Evolutionary conservation across 2,888 invertebrate species (phyloP).

Genomic region (Selenia dentaria): DNA sequence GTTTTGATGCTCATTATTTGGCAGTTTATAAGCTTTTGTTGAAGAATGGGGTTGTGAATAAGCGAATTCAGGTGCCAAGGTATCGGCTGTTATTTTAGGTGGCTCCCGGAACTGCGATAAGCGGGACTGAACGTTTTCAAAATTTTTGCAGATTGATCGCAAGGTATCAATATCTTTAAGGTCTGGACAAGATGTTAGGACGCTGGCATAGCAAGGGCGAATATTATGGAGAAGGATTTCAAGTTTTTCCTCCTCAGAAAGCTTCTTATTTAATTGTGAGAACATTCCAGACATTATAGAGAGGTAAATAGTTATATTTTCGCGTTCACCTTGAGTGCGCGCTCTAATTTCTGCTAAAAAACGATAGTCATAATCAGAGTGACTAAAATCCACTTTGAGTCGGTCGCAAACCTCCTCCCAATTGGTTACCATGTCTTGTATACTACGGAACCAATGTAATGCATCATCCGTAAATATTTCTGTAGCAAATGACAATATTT

Average conservation of each 20-base stretch:
- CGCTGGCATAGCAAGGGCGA: constrained; percentile 28
- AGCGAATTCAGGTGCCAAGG: too few species aligned
- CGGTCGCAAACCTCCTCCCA: background rate
- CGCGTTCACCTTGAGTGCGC: constrained; percentile 31
- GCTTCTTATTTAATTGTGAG: constrained; percentile 18
- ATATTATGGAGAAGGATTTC: constrained; percentile 36
- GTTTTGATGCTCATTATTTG: too few species aligned
- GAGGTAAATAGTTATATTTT: constrained; percentile 33
- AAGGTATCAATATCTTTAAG: constrained; percentile 10
- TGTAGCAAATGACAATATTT: constrained; percentile 5
- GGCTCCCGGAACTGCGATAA: too few species aligned
- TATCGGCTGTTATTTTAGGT: too few species aligned
- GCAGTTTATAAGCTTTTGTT: too few species aligned
- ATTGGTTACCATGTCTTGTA: background rate
- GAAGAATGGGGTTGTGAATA: too few species aligned
- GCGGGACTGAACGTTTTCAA: too few species aligned
- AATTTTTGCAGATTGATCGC: constrained; percentile 20
- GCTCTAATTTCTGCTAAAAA: constrained; percentile 24
- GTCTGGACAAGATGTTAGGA: constrained; percentile 9
- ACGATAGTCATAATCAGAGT: constrained; percentile 27
- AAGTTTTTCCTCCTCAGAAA: constrained; percentile 28
- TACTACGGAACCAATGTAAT: constrained; percentile 2
- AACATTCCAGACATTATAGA: constrained; percentile 36
- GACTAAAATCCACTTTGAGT: constrained; percentile 26
- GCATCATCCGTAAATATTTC: constrained; percentile 27